phyloP scores from a whole-genome alignment of 1,140 invertebrate genomes.

The Microplitis mediator region DNA sequence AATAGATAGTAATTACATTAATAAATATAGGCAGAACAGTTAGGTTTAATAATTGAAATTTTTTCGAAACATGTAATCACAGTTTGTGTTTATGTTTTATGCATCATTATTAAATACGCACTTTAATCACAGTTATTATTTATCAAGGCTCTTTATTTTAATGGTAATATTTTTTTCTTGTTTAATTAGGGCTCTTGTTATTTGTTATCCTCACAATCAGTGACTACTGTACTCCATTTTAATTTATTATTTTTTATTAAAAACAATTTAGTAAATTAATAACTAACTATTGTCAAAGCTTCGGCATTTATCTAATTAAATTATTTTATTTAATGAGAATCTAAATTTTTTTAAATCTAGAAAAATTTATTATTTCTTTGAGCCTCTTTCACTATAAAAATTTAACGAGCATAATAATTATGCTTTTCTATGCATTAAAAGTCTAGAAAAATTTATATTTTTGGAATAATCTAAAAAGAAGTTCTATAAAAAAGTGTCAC shows the following conservation, averaged over 20 bases:
- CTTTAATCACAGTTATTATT: slow-evolving; percentile 27
- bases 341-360: too few relatives aligned
- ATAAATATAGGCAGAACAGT: not conserved
- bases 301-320: not conserved
- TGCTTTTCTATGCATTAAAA: too few relatives aligned
- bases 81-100: slow-evolving; percentile 18
- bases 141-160: slow-evolving; percentile 21
- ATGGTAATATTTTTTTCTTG: slow-evolving; percentile 5
- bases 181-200: slow-evolving; percentile 16
- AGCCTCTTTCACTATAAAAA: not conserved
- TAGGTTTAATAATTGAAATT: not conserved
- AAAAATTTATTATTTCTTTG: not conserved
- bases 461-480: too few relatives aligned
- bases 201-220: not conserved
- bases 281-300: slow-evolving; percentile 4
- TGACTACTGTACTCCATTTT: not conserved
- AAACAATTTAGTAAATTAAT: not conserved
- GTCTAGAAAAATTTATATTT: too few relatives aligned
- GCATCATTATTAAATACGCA: slow-evolving; percentile 5
- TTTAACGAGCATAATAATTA: too few relatives aligned
- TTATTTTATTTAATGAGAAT: not conserved
- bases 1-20: not conserved
- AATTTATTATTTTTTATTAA: not conserved
- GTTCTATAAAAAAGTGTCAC: too few relatives aligned
- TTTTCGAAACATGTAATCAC: slow-evolving; percentile 22